Base-by-base conservation (phyloP, 2,888 invertebrate genomes). In the Xestobium rufovillosum region DNA sequence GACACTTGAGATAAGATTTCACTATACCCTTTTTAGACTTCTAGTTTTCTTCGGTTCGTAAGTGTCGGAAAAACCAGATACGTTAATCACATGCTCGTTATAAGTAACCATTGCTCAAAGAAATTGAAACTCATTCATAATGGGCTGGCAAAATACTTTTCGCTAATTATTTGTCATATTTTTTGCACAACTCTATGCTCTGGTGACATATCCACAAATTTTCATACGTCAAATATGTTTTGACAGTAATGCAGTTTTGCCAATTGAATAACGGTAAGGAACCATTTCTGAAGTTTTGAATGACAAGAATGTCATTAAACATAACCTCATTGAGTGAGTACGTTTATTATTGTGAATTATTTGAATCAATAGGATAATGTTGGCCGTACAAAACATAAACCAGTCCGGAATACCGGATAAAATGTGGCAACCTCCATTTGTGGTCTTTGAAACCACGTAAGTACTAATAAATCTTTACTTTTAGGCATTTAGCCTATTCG, bases 401-500 rank as follows among this genome's bases (percentile, higher is more conserved):
- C 75, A 68, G 42, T 65, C 77, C 36, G 83, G 85, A 25, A 83
- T 89, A 49, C 89, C 89, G 1, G 89, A 89, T 57, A 86, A 83
- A 67, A 79, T 84, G 45, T 90, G 90, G 90, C 87, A 89, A 59
- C 90, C 90, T 3, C 83, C 85, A 6, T 78, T 80, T 51, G 87
- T 86, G 3, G 71, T 80, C 11, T 61, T 91, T 35, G 87, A 89
- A 65, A 90, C 90, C 39, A 80, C 85, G 89, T 88, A 70, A 75
- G 79, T 67, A 38, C 41, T 19, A n/a, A 19, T n/a, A n/a, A 19
- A 19, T 8, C 23, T 19, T 6, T 17, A 25, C 35, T 37, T 17
- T 30, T 32, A 25, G 16, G 3, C 16, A 14, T 14, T 14, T 19
- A 8, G n/a, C 23, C 23, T 19, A 30, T 28, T 19, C n/a, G 23